phyloP scores from a whole-genome alignment of 2,888 invertebrate species.

The Caenorhabditis parvicauda region DNA sequence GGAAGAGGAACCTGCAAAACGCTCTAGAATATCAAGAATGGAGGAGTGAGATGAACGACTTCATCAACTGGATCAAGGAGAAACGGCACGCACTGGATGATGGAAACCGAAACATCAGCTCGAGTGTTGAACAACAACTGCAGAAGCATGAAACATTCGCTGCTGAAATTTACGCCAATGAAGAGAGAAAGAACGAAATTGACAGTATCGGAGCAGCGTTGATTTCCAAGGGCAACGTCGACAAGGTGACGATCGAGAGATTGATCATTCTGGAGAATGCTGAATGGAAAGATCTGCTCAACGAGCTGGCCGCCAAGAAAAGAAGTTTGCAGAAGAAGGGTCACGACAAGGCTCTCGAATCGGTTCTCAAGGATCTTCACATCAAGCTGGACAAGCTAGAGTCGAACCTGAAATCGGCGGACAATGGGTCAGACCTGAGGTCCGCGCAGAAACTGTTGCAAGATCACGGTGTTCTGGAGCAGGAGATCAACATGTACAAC shows the following conservation, averaged over 20 bases:
- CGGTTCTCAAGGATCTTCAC: slow-evolving; percentile 84
- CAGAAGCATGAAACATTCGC: slow-evolving; percentile 68
- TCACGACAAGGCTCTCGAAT: slow-evolving; percentile 62
- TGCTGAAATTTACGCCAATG: slow-evolving; percentile 66
- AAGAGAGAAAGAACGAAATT: slow-evolving; percentile 63
- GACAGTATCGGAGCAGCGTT: slow-evolving; percentile 70
- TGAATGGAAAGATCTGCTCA: slow-evolving; percentile 77
- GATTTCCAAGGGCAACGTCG: slow-evolving; percentile 74
- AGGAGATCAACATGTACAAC: slow-evolving; percentile 81
- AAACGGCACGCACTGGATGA: slow-evolving; percentile 75
- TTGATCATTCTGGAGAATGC: slow-evolving; percentile 74
- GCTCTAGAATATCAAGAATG: slow-evolving; percentile 89
- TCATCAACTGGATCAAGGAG: slow-evolving; percentile 80
- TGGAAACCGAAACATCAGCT: slow-evolving; percentile 67
- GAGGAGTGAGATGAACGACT: slow-evolving; percentile 84
- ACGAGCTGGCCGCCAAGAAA: slow-evolving; percentile 70
- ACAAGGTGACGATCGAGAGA: slow-evolving; percentile 72
- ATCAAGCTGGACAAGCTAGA: slow-evolving; percentile 83
- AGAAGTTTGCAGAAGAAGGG: slow-evolving; percentile 47
- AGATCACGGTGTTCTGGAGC: slow-evolving; percentile 71
- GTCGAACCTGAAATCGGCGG: slow-evolving; percentile 73
- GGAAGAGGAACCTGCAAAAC: slow-evolving; percentile 77
- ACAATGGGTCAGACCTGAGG: slow-evolving; percentile 78
- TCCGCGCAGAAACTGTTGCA: slow-evolving; percentile 86
- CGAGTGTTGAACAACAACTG: slow-evolving; percentile 63